A percentile compares a stretch with the other conserved stretches of the same genome.
These are phyloP conservation scores for Noctua janthe DNA, from an alignment of 2,888 invertebrate species.

Conservation along the genomic window DNA sequence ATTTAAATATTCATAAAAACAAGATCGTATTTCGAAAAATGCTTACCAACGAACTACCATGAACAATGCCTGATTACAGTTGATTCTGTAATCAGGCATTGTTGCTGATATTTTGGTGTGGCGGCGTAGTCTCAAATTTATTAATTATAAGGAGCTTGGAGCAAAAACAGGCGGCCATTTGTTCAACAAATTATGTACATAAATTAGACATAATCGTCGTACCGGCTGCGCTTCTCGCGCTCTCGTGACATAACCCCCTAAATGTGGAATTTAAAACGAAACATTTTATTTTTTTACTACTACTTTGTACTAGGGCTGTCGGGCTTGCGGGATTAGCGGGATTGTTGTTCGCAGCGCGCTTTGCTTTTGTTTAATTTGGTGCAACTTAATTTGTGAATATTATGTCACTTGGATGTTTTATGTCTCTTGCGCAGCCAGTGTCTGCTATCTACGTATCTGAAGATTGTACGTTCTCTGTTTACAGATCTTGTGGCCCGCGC, in stretches of 20 bases:
- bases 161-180: conserved; percentile 72
- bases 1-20: neutral
- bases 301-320: conserved; percentile 43
- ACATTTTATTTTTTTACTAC: conserved; percentile 60
- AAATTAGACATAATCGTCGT: conserved; percentile 75
- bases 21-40: neutral
- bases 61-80: conserved; percentile 7
- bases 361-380: conserved; percentile 10
- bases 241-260: conserved; percentile 63
- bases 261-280: conserved; percentile 66
- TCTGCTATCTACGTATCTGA: neutral
- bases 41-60: conserved; percentile 10
- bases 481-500: neutral
- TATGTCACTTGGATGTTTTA: neutral
- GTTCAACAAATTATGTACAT: conserved; percentile 77
- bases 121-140: conserved; percentile 62
- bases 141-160: conserved; percentile 69
- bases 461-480: neutral
- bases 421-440: neutral
- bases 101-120: conserved; percentile 50
- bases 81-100: conserved; percentile 45
- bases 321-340: neutral
- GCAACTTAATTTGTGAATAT: neutral
- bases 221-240: conserved; percentile 67
- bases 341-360: neutral